Percentiles rank a stretch among this genome's conserved stretches.
Conservation (phyloP, 1,140 invertebrate genomes). For the Brachystomella parvula region DNA sequence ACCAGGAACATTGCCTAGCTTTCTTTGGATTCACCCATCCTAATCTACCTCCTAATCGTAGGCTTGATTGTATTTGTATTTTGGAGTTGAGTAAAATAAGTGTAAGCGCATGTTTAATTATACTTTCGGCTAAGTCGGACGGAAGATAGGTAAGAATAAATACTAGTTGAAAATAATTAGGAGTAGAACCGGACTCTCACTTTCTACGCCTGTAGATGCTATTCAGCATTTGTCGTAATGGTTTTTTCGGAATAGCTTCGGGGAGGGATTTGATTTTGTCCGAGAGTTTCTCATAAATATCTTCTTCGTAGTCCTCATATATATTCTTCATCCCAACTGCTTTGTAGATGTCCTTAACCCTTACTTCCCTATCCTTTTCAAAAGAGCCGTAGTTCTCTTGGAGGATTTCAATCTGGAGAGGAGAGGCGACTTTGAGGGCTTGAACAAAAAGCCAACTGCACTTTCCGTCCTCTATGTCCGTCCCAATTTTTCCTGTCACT, state of each 20-base stretch:
- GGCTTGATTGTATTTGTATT: too few species aligned
- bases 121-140: too few species aligned
- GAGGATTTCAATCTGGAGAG: slow-evolving; percentile 7
- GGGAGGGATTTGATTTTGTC: background rate
- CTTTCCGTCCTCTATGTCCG: slow-evolving; percentile 51
- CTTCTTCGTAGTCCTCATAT: background rate
- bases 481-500: slow-evolving; percentile 76
- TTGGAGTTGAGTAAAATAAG: too few species aligned
- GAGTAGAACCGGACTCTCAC: too few species aligned
- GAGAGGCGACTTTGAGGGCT: too few species aligned
- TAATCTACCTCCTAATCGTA: too few species aligned
- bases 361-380: background rate
- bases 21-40: too few species aligned
- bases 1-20: too few species aligned
- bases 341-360: background rate
- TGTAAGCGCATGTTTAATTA: too few species aligned
- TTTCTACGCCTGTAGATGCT: background rate
- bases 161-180: too few species aligned
- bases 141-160: too few species aligned
- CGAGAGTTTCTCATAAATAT: background rate
- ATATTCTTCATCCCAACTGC: background rate
- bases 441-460: slow-evolving; percentile 50
- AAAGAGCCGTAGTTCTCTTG: background rate
- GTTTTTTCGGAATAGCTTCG: background rate
- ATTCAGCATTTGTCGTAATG: background rate